Evolutionary conservation across 2,113 vertebrate species (phyloP).

Genomic region (Pygoscelis antarcticus): DNA sequence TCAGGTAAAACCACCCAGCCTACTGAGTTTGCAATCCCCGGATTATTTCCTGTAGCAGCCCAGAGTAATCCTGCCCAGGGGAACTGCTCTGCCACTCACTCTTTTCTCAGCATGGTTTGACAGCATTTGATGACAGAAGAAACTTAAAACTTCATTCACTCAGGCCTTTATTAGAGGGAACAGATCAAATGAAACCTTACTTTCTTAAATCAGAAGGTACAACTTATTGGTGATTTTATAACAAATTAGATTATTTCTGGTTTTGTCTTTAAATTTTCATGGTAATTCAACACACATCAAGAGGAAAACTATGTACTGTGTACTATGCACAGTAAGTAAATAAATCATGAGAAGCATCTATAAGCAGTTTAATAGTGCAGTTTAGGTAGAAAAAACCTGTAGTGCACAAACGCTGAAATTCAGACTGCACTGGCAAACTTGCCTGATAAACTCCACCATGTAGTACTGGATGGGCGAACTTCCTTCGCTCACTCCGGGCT

Average conservation of each 20-base stretch:
- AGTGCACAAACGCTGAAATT: not conserved
- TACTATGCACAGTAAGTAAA: not conserved
- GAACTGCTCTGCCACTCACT: not conserved
- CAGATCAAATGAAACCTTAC: not conserved
- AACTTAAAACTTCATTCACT: not conserved
- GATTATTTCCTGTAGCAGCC: not conserved
- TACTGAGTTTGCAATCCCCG: not conserved
- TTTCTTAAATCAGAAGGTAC: not conserved
- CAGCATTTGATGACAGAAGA: not conserved
- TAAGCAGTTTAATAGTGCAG: not conserved
- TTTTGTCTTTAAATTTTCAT: not conserved
- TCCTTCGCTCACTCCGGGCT: conserved; percentile 81
- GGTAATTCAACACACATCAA: not conserved
- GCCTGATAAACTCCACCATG: conserved; percentile 91
- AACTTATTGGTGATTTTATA: not conserved
- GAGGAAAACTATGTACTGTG: not conserved
- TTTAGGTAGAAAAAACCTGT: not conserved
- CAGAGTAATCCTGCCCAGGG: not conserved
- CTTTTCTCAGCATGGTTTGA: not conserved
- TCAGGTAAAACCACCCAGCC: not conserved
- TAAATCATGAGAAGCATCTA: not conserved
- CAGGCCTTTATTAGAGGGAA: not conserved
- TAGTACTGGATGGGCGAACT: conserved; percentile 86
- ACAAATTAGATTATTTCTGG: not conserved
- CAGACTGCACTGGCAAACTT: conserved; percentile 24